A percentile compares a stretch with the other conserved stretches of the same genome.
Conservation (phyloP, 2,888 invertebrate species). For the Eilema griseolum region DNA sequence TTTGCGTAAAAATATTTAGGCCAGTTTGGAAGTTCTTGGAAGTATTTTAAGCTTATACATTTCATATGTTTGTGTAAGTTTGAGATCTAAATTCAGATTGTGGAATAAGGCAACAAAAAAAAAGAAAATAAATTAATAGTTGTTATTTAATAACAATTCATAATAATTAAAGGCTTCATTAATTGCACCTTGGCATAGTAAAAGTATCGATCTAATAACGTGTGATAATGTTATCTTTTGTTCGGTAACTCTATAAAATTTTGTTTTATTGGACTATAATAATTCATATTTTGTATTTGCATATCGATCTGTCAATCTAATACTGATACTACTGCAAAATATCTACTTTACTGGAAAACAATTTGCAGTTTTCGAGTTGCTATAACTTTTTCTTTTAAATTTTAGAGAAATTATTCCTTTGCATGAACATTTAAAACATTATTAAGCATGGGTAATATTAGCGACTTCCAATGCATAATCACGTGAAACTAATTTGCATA, state of each 20-base stretch:
- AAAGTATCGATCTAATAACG: background rate
- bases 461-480: too few species aligned
- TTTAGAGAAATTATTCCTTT: too few species aligned
- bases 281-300: background rate
- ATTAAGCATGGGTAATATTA: too few species aligned
- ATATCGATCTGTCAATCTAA: background rate
- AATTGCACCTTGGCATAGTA: too few species aligned
- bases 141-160: too few species aligned
- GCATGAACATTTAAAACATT: too few species aligned
- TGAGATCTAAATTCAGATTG: constrained; percentile 28
- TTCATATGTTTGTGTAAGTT: constrained; percentile 31
- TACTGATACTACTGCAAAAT: too few species aligned
- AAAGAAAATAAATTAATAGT: background rate
- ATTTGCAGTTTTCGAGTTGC: too few species aligned
- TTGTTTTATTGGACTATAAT: background rate
- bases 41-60: constrained; percentile 16
- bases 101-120: background rate
- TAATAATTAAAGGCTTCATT: too few species aligned
- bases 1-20: constrained; percentile 26
- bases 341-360: too few species aligned
- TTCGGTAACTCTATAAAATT: background rate
- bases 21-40: background rate
- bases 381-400: too few species aligned
- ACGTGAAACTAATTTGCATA: too few species aligned
- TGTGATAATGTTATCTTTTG: background rate